These are phyloP conservation scores for Donacobius atricapilla DNA, from an alignment of 2,113 vertebrate genomes.

Conservation along the genomic window DNA sequence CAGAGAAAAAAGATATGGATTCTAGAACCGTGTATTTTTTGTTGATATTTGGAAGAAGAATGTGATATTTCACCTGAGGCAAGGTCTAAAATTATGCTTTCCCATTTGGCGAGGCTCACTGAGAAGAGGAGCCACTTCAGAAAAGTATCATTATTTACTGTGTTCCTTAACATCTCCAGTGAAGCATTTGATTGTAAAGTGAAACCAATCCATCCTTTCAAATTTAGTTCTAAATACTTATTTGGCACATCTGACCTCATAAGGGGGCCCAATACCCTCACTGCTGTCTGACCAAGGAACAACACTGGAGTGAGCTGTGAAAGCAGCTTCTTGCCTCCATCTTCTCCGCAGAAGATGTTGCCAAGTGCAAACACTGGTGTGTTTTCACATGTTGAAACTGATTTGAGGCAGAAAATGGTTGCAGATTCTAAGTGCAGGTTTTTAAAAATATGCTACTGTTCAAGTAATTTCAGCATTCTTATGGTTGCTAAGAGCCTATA, in stretches of 20 bases:
- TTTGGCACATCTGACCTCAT: background rate
- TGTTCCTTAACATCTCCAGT: background rate
- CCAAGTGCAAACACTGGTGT: background rate
- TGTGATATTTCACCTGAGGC: background rate
- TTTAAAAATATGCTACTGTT: background rate
- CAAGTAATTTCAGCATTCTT: background rate
- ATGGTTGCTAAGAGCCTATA: background rate
- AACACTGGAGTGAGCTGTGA: background rate
- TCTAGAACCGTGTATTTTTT: background rate
- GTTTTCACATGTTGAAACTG: background rate
- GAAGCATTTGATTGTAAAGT: background rate
- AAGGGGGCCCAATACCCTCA: background rate
- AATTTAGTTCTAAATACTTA: constrained; percentile 7
- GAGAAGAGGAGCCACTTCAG: background rate
- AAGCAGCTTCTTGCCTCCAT: background rate
- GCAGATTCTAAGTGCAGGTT: background rate
- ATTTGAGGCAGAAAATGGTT: constrained; percentile 18
- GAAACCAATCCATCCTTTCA: constrained; percentile 24
- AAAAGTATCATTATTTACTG: background rate
- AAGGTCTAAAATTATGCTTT: background rate
- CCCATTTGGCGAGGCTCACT: background rate
- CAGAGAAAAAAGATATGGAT: background rate
- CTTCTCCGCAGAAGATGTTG: background rate
- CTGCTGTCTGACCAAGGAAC: background rate
- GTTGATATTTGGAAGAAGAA: background rate